Conservation (phyloP, 2,113 vertebrate genomes). For the Alethe diademata region DNA sequence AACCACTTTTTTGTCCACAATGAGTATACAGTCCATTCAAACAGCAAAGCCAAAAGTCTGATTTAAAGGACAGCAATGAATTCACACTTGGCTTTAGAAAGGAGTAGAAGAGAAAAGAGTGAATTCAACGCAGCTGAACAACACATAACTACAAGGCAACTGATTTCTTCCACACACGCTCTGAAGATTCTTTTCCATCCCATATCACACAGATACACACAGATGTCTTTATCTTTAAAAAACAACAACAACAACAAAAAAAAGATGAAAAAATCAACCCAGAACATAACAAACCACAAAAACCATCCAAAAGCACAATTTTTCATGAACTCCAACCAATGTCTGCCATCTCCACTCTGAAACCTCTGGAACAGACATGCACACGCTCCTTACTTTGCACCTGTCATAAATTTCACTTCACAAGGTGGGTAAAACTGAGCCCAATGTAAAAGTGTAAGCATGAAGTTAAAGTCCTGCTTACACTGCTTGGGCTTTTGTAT, state of each 20-base stretch:
- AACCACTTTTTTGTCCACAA: background rate
- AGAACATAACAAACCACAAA: background rate
- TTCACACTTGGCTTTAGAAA: background rate
- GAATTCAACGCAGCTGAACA: background rate
- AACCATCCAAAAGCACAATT: background rate
- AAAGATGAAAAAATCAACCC: background rate
- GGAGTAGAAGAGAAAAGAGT: background rate
- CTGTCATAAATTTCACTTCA: background rate
- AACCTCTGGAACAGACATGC: background rate
- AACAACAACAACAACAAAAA: background rate
- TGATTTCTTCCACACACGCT: background rate
- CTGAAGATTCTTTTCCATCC: background rate
- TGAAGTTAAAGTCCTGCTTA: background rate
- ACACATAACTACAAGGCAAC: background rate
- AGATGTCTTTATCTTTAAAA: background rate
- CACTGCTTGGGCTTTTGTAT: background rate
- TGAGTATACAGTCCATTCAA: background rate
- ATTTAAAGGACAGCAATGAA: background rate
- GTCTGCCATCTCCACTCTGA: background rate
- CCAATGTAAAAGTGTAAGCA: accelerated
- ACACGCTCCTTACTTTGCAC: background rate
- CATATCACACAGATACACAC: background rate
- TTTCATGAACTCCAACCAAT: background rate
- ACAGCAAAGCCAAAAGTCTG: background rate
- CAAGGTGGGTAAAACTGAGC: background rate